Percentiles rank a stretch among this genome's conserved stretches.
These are phyloP conservation scores for Lasiurus cinereus DNA, from an alignment of 2,113 vertebrate genomes.

Conservation along the genomic window DNA sequence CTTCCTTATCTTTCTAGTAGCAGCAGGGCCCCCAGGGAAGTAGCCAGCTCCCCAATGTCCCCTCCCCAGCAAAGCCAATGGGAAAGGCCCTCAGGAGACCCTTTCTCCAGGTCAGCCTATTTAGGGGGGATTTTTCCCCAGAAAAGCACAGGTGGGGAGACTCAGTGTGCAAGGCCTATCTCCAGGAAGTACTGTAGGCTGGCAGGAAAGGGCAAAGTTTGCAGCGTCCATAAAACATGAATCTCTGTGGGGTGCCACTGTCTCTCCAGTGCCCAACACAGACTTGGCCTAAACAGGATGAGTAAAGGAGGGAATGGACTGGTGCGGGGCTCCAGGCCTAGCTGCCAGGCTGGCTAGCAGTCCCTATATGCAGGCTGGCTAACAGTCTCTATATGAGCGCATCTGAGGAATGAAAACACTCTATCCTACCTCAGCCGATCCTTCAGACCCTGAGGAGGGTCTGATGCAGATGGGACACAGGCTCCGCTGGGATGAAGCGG, in stretches of 20 bases:
- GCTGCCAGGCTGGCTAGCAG: background rate
- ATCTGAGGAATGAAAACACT: background rate
- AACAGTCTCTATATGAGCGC: background rate
- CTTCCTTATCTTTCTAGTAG: background rate
- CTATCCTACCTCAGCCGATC: background rate
- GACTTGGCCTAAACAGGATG: background rate
- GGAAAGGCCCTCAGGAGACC: background rate
- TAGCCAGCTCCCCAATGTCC: no score
- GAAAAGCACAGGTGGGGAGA: background rate
- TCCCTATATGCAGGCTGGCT: background rate
- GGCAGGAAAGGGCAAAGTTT: background rate
- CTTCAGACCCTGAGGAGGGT: background rate
- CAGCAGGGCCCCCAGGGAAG: background rate
- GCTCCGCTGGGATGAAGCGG: background rate
- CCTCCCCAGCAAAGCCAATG: background rate
- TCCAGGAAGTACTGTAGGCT: background rate
- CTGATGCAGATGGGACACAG: background rate
- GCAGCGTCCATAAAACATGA: background rate
- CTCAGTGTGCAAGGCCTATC: background rate
- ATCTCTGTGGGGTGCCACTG: rapidly evolving
- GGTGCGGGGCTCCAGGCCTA: background rate
- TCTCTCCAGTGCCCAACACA: background rate
- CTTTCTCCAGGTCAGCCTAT: background rate
- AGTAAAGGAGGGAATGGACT: background rate
- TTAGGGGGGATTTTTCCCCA: background rate